Percentiles rank a stretch among this genome's conserved stretches.
These are phyloP conservation scores for Leucophenga montana DNA, from an alignment of 2,888 invertebrate species.

Conservation along the genomic window DNA sequence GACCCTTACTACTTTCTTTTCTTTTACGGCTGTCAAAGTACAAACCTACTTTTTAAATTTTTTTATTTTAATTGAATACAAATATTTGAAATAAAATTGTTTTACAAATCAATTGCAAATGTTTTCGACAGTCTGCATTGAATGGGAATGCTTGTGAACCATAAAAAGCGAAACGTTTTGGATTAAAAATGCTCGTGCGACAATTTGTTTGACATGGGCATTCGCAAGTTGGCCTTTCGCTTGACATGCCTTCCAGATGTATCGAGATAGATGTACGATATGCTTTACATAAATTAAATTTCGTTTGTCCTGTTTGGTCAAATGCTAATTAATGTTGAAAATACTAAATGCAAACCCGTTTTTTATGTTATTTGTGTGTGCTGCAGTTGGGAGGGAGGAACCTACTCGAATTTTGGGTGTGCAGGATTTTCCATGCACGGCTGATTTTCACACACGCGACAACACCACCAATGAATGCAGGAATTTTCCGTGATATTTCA, in stretches of 20 bases:
- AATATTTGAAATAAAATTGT: conserved; percentile 30
- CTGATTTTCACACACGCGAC: conserved; percentile 61
- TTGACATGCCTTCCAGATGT: conserved; percentile 45
- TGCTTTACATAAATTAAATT: conserved; percentile 40
- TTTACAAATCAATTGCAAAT: conserved; percentile 54
- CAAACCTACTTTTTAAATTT: conserved; percentile 9
- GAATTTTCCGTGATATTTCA: not conserved
- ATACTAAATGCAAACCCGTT: conserved; percentile 33
- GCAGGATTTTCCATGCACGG: conserved; percentile 51
- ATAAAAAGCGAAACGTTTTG: too few relatives aligned
- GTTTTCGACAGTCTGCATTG: too few relatives aligned
- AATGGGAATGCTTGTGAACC: not conserved
- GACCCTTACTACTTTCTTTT: not conserved
- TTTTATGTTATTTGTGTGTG: too few relatives aligned
- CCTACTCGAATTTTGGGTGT: not conserved
- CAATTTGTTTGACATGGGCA: conserved; percentile 57
- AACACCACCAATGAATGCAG: conserved; percentile 2
- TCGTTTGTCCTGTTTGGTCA: conserved; percentile 32
- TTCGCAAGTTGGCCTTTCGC: conserved; percentile 48
- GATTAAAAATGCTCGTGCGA: conserved; percentile 31
- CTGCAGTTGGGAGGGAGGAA: not conserved
- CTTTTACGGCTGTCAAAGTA: not conserved
- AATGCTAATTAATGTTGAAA: conserved; percentile 64
- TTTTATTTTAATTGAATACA: conserved; percentile 6
- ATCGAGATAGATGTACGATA: too few relatives aligned